Conservation (phyloP, 2,113 vertebrate species). For the Cebus imitator region DNA sequence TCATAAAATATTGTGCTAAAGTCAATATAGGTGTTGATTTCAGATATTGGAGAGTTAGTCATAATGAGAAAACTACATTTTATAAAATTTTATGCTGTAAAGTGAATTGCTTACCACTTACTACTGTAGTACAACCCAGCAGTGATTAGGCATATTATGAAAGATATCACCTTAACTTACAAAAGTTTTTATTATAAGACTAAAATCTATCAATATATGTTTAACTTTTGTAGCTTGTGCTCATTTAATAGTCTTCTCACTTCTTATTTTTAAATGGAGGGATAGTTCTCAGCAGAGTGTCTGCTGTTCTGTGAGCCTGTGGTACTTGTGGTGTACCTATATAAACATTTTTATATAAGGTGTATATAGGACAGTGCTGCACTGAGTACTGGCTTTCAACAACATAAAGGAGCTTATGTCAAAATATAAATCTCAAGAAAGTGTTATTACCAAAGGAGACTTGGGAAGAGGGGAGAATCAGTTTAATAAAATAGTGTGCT, state of each 20-base stretch:
- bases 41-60: background rate
- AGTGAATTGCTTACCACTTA: background rate
- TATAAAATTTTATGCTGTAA: background rate
- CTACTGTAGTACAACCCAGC: background rate
- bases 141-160: background rate
- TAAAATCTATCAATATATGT: background rate
- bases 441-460: background rate
- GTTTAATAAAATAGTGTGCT: background rate
- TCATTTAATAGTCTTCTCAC: background rate
- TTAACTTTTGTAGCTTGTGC: constrained; percentile 2
- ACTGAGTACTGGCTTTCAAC: background rate
- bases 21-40: background rate
- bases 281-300: background rate
- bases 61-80: background rate
- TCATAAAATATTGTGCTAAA: no score
- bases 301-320: background rate
- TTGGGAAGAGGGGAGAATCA: background rate
- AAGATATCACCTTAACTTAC: background rate
- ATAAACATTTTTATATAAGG: no score
- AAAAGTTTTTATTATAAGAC: background rate
- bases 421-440: background rate
- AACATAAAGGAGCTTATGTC: background rate
- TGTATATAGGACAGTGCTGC: background rate
- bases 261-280: background rate
- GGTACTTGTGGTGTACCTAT: background rate